Evolutionary conservation across 2,797 vertebrate genomes (phyloP), one percentile per base, ranked within the genome.

Genomic region (Numenius phaeopus): DNA sequence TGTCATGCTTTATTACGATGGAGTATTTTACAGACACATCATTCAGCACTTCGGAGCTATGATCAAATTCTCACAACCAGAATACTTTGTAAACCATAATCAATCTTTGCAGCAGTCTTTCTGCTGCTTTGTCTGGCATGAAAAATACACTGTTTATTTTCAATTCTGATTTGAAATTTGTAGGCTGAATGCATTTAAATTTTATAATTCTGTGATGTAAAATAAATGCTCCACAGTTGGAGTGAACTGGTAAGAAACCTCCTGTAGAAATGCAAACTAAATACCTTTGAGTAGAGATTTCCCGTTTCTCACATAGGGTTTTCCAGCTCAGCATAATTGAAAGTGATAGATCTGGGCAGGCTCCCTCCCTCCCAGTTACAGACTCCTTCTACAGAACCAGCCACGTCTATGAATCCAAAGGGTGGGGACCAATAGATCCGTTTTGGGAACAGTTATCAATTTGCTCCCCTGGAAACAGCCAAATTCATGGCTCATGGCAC

Each of bases 131-230:
- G 79, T 91, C 88, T 96, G 54, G 66, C 58, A 92, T 86, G 91
- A 97, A 91, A 97, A 98, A 95, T 9, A 95, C 94, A 96, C 57
- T 87, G 70, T 93, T 98, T 92, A 80, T 90, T 93, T 95, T 93
- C 34, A 95, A 47, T 89, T 96, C 34, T 61, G 29, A 92, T 97
- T 96, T 89, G 75, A 91, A 95, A 93, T 90, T 86, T 96, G 39
- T 89, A 96, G 90, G 75, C 9, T 93, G 83, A 96, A 97, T 83
- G 72, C 96, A 94, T 97, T 95, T 96, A 65, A 97, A 86, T 89
- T 97, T 95, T 95, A 52, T 86, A 94, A 83, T 95, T 93, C 40
- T 90, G 58, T 65, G 58, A 80, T 66, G n/a, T 57, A 72, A 94
- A 95, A 92, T 54, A 84, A 91, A 87, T 70, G 54, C 14, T 72